Percentiles rank a stretch among this genome's conserved stretches.
Evolutionary conservation across 2,797 vertebrate genomes (phyloP).

Genomic region (Tolypeutes matacus): DNA sequence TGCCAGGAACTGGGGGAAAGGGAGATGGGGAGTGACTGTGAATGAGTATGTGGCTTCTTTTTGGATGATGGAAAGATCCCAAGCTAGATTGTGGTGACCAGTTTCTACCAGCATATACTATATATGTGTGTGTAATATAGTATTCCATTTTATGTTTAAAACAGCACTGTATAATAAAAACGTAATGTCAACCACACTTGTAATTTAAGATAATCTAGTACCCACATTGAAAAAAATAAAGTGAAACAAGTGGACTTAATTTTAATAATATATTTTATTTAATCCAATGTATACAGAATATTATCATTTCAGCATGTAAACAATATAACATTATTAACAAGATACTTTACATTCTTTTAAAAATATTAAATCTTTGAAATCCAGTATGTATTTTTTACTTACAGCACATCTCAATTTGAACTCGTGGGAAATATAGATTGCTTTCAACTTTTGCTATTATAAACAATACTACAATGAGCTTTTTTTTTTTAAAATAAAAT

Average conservation of each 20-base stretch:
- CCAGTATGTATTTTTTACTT: neutral
- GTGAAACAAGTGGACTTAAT: conserved; percentile 1
- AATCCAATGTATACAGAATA: neutral
- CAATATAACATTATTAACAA: neutral
- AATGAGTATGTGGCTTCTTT: neutral
- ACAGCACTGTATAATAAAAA: neutral
- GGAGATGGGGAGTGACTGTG: neutral
- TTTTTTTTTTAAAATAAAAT: too few relatives aligned
- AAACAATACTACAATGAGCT: neutral
- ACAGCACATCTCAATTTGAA: neutral
- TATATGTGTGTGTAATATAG: neutral
- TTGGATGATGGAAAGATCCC: neutral
- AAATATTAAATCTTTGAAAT: conserved; percentile 5
- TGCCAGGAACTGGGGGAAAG: neutral
- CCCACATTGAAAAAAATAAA: neutral
- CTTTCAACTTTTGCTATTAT: neutral
- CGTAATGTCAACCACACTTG: neutral
- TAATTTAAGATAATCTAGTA: neutral
- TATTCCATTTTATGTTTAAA: neutral
- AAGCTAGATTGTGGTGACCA: neutral
- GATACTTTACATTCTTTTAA: neutral
- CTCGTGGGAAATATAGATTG: neutral
- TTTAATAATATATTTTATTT: conserved; percentile 5
- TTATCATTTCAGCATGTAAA: neutral
- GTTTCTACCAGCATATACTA: too few relatives aligned